Base-by-base conservation (phyloP, 2,113 vertebrate genomes). In the Mellivora capensis region DNA sequence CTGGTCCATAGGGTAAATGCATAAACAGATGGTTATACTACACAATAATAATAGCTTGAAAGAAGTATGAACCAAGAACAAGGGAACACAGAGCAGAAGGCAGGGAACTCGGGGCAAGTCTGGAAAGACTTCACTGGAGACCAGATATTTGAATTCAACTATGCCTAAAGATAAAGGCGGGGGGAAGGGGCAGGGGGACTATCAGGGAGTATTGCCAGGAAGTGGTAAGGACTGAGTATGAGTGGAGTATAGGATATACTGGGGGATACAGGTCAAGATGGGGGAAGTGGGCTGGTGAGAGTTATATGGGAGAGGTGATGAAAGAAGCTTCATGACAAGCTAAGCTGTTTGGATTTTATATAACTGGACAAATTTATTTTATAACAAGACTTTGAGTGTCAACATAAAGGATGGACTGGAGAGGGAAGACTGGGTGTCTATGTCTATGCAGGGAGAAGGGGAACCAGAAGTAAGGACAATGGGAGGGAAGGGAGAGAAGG, bases 191-290 rank as follows among this genome's bases (percentile, higher is more conserved):
- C 3, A 0, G 31, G 39, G 25, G 39, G 34, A 8, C 18, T 9
- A 23, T 52, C 39, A 25, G 11, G 12, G 47, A 39, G 62, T 31
- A 29, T 8, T 29, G 25, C 14, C 27, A 14, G 71, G 83, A 21
- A 18, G 44, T 1, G 13, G 18, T 12, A 57, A 17, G 74, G 77
- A 69, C 9, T 2, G 71, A 76, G 62, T 34, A 7, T 3, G 6
- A 9, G 27, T 52, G 3, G 34, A 29, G 15, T 4, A 39, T 0
- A 79, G 74, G 42, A 49, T 12, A 4, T 20, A 62, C 0, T 10
- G 20, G 47, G 25, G 93, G 20, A 23, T 4, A 39, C 37, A 54
- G 20, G 42, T 76, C 42, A 34, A 37, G 59, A 61, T 3, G 15
- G 11, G n/a, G 31, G 39, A 29, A 57, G 42, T 21, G 84, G 52